Evolutionary conservation across 2,113 vertebrate genomes (phyloP), one percentile per base, ranked within the genome.

Genomic region (Ammospiza nelsoni): DNA sequence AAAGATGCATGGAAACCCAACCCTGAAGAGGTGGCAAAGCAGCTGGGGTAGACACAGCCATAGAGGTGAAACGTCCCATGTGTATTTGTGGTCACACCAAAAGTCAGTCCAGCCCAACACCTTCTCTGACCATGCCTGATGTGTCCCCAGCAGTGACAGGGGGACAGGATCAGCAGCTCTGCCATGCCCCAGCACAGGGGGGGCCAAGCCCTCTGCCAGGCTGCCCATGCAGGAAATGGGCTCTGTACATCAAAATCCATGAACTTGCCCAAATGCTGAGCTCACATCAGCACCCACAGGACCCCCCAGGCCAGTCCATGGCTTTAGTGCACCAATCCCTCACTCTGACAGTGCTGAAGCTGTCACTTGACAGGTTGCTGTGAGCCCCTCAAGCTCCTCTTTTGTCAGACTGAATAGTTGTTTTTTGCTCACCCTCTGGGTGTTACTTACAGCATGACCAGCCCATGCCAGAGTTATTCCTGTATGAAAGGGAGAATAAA

Each of bases 401-500:
- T 89, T 88, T 69, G 46, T 86, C 90, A 94, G 85, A 41, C 7
- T 74, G n/a, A 80, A 33, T 88, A 86, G 62, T 18, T 63, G 24
- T 51, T 77, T 73, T 77, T 13, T 1, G 23, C 54, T 91, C 37
- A 72, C 52, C 62, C 63, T 77, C 75, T 0, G 1, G 31, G 49
- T 91, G 31, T 80, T 87, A 58, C 24, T 89, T 93, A 79, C 41
- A 86, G 54, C 46, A 74, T 71, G 63, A 55, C 23, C 68, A 86
- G 61, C 20, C 57, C 48, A 59, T 93, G 63, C 59, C 68, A 84
- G 72, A 86, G 76, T 79, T 95, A 81, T 59, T 93, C 65, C 65
- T 90, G 33, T 90, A 74, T 66, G 48, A 93, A 94, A 86, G 31
- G 31, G 39, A 76, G 46, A 88, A 77, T 92, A 86, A 90, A 93